Base-by-base conservation (phyloP, 2,888 invertebrate species). In the Drepanosiphum platanoidis region DNA sequence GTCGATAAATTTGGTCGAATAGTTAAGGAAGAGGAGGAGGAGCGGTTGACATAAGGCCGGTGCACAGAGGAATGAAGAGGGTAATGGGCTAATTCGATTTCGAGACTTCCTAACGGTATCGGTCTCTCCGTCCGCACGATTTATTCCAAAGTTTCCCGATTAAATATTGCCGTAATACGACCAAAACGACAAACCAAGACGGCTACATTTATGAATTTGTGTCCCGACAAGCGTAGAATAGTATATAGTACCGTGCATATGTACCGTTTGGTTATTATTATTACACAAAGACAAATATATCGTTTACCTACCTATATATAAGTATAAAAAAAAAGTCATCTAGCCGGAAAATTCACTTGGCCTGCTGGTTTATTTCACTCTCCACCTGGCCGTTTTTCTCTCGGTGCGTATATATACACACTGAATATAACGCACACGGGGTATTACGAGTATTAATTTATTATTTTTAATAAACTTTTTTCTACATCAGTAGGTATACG, bases 1-100 rank as follows among this genome's bases (percentile, higher is more conserved):
- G 84, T 68, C 84, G 22, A 84, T 83, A 83, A 83, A 83, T 84
- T 84, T 30, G 13, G 22, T 15, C 39, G 70, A 27, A 32, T 58
- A 30, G 71, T n/a, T 66, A 39, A 66, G 61, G n/a, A 61, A 27
- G 61, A 61, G n/a, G 61, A 8, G 46, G 18, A 4, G 3, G 15
- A 13, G 61, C 27, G 61, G 11, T 15, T 46, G 46, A 46, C 15
- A 46, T 18, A n/a, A n/a, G 3, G 1, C 58, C 58, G 3, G 2
- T 5, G 5, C n/a, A n/a, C 58, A 7, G 3, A n/a, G n/a, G 22
- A 13, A n/a, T 58, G n/a, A n/a, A 58, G 36, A 75, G 8, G 36
- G 36, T 1, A 36, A 77, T 9, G 9, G 15, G 18, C 61, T 80
- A 80, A 80, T 70, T 80, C 27, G 52, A 80, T 80, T 80, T 80